Evolutionary conservation across 1,140 invertebrate species (phyloP).

Genomic region (Zaprionus tsacasi): DNA sequence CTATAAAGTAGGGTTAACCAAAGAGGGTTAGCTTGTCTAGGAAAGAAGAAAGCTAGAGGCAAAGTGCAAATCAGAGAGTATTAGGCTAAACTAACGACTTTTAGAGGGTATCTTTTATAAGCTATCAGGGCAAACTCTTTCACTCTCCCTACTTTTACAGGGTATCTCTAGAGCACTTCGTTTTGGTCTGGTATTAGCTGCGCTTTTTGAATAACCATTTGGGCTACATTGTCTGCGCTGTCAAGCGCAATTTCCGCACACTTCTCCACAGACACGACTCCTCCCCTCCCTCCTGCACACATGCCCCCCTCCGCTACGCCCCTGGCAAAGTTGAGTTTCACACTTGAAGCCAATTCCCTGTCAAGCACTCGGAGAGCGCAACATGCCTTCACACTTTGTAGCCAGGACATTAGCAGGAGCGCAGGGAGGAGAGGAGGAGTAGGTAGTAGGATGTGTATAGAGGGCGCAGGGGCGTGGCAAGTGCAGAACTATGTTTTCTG

Average conservation of each 20-base stretch:
- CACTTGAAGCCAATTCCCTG: conserved; percentile 41
- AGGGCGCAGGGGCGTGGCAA: neutral
- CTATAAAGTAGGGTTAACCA: too few species aligned
- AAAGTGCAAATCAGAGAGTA: too few species aligned
- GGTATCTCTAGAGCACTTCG: neutral
- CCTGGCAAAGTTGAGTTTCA: conserved; percentile 24
- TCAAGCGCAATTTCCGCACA: conserved; percentile 17
- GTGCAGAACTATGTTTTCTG: conserved; percentile 23
- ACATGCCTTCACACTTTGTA: conserved; percentile 36
- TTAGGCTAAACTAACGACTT: too few species aligned
- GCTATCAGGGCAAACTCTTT: neutral
- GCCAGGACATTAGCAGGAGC: conserved; percentile 10
- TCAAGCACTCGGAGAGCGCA: conserved; percentile 14
- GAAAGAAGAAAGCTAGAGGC: too few species aligned
- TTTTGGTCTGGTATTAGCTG: conserved; percentile 14
- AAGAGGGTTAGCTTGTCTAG: too few species aligned
- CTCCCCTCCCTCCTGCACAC: neutral
- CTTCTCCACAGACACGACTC: neutral
- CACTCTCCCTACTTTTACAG: neutral
- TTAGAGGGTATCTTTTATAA: too few species aligned
- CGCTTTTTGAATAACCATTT: conserved; percentile 38
- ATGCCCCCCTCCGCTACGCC: neutral
- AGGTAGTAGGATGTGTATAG: neutral
- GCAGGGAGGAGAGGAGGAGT: too few species aligned
- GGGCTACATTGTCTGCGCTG: conserved; percentile 30